Base-by-base conservation (phyloP, 92 coral and sea anemone species). In the Zoanthus sansibaricus region DNA sequence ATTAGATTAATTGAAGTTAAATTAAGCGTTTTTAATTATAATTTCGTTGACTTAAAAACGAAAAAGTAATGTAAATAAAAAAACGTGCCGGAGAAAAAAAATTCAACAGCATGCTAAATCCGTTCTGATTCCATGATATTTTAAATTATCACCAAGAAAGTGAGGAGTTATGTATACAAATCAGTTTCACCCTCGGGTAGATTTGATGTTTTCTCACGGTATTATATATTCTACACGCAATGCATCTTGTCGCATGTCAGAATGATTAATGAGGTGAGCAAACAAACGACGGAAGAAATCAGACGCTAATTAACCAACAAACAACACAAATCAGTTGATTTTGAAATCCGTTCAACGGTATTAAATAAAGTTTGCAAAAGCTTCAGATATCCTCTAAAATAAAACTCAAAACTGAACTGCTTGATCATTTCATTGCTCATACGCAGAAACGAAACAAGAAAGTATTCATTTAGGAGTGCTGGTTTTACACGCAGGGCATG, bases 81-180 rank as follows among this genome's bases (percentile, higher is more conserved):
- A 49, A 11, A 49, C 12, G 55, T 49, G 55, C 55, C 9, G 7
- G 55, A 37, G 55, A 49, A 49, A 49, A 49, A 48, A 5, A 49
- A 49, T 6, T 49, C 55, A 17, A 62, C 17, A 62, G n/a, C 69
- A 62, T 21, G 69, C n/a, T 5, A 18, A 62, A 9, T 17, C 30
- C 3, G 69, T 18, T 62, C 18, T 6, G 15, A 30, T 30, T 20
- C 25, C 55, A 75, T 48, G 78, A 76, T 54, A 54, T 76, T 76
- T 52, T 15, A 76, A 25, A 52, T 21, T 14, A 51, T 25, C n/a
- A 30, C 66, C 82, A 10, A 48, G 82, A 75, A 54, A 76, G 62
- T 66, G 47, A 62, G 80, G 68, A 76, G 82, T 51, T 76, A 76
- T 76, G 82, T 76, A 48, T 76, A 76, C 16, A 54, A 17, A 76